Evolutionary conservation across 2,888 invertebrate species (phyloP).

Genomic region (Agrotis ipsilon): DNA sequence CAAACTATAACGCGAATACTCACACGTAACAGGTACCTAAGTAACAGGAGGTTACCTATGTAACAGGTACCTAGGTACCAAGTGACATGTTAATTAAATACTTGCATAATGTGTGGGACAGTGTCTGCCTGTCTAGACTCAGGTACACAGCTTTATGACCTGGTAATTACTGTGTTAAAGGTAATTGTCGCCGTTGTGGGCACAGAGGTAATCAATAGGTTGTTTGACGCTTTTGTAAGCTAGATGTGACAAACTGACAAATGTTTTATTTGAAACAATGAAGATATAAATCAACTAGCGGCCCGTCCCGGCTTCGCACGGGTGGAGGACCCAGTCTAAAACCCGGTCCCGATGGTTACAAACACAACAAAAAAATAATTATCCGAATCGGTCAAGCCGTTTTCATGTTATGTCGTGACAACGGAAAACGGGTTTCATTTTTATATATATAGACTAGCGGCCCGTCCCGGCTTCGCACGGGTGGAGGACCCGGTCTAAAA

Average conservation of each 20-base stretch:
- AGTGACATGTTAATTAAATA: slow-evolving; percentile 52
- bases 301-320: no score
- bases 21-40: slow-evolving; percentile 24
- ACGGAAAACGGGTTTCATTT: no score
- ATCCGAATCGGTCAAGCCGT: no score
- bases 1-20: slow-evolving; percentile 41
- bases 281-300: neutral
- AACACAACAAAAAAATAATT: no score
- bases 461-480: no score
- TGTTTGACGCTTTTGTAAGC: slow-evolving; percentile 9
- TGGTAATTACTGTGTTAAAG: slow-evolving; percentile 27
- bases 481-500: no score
- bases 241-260: neutral
- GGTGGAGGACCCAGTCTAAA: no score
- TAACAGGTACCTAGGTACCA: neutral
- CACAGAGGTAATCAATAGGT: slow-evolving; percentile 10
- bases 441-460: no score
- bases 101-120: slow-evolving; percentile 49
- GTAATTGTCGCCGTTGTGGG: slow-evolving; percentile 25
- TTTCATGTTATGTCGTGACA: no score
- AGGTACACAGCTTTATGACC: slow-evolving; percentile 26
- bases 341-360: no score
- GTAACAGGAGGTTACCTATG: no score
- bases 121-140: slow-evolving; percentile 51
- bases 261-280: neutral